Evolutionary conservation across 2,113 vertebrate species (phyloP).

Genomic region (Sardina pilchardus): DNA sequence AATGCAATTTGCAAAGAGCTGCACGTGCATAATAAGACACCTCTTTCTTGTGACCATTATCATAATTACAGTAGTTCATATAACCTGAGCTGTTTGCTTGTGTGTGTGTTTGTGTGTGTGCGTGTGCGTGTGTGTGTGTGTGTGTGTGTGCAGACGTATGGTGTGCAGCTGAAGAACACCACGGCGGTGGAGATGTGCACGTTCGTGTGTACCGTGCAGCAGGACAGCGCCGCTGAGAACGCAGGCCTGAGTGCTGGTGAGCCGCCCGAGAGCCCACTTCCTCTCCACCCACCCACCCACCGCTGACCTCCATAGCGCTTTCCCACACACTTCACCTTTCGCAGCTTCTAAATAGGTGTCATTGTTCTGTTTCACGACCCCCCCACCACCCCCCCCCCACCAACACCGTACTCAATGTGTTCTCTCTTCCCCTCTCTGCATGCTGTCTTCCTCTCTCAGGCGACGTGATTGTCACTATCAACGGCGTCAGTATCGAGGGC

Average conservation of each 20-base stretch:
- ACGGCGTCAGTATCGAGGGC: slow-evolving; percentile 78
- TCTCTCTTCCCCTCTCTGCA: slow-evolving; percentile 16
- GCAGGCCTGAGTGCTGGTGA: slow-evolving; percentile 88
- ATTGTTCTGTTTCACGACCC: neutral
- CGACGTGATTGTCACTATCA: slow-evolving; percentile 84
- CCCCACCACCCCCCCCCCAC: too few species aligned
- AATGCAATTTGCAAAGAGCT: neutral
- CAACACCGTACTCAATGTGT: neutral
- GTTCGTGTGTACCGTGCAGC: slow-evolving; percentile 79
- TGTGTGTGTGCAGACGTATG: slow-evolving; percentile 74
- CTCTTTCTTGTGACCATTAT: too few species aligned
- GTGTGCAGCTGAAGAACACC: slow-evolving; percentile 69
- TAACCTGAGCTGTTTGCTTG: neutral
- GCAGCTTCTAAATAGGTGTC: neutral
- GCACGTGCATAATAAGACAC: too few species aligned
- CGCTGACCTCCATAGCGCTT: neutral
- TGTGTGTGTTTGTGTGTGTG: neutral
- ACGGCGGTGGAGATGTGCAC: slow-evolving; percentile 77
- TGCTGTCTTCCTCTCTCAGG: slow-evolving; percentile 67
- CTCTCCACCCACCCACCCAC: neutral
- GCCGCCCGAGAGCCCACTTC: neutral
- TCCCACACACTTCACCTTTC: neutral
- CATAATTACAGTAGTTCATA: too few species aligned
- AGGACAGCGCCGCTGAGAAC: slow-evolving; percentile 80
- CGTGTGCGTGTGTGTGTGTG: neutral